Percentiles rank a stretch among this genome's conserved stretches.
Conservation (phyloP, 1,140 invertebrate genomes). For the Chlorops oryzae region DNA sequence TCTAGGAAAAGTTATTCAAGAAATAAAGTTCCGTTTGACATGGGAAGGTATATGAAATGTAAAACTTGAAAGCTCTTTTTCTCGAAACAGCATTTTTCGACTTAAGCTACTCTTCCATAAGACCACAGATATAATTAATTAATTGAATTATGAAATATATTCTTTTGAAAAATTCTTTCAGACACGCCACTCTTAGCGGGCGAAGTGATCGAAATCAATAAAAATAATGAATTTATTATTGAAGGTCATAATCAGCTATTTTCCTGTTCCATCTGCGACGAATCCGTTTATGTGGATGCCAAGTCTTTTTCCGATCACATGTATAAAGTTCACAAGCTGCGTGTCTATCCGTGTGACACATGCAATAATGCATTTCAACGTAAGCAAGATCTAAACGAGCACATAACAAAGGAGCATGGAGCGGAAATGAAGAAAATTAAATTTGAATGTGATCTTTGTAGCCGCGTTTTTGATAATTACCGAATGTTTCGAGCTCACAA, state of each 20-base stretch:
- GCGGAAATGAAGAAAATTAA: slow-evolving; percentile 52
- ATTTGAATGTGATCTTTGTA: slow-evolving; percentile 62
- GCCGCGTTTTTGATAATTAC: slow-evolving; percentile 58
- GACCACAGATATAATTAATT: too few relatives aligned
- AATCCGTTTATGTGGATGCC: slow-evolving; percentile 46
- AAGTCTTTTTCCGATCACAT: slow-evolving; percentile 58
- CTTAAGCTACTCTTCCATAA: too few relatives aligned
- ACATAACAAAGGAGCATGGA: slow-evolving; percentile 61
- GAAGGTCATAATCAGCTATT: neutral
- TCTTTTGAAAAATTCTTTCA: too few relatives aligned
- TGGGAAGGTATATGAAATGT: too few relatives aligned
- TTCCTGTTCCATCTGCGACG: neutral
- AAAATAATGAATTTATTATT: neutral
- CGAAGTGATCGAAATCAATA: neutral
- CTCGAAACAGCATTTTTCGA: too few relatives aligned
- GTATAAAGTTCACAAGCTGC: slow-evolving; percentile 54
- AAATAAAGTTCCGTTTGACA: too few relatives aligned
- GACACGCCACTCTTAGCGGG: neutral
- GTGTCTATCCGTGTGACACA: slow-evolving; percentile 65
- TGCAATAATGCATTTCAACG: slow-evolving; percentile 62
- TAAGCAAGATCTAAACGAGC: slow-evolving; percentile 56
- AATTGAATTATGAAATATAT: too few relatives aligned
- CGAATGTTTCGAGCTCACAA: slow-evolving; percentile 59
- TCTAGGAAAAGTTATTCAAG: too few relatives aligned
- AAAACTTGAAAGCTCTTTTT: too few relatives aligned